phyloP scores from a whole-genome alignment of 2,113 vertebrate species.

The Nerophis ophidion region DNA sequence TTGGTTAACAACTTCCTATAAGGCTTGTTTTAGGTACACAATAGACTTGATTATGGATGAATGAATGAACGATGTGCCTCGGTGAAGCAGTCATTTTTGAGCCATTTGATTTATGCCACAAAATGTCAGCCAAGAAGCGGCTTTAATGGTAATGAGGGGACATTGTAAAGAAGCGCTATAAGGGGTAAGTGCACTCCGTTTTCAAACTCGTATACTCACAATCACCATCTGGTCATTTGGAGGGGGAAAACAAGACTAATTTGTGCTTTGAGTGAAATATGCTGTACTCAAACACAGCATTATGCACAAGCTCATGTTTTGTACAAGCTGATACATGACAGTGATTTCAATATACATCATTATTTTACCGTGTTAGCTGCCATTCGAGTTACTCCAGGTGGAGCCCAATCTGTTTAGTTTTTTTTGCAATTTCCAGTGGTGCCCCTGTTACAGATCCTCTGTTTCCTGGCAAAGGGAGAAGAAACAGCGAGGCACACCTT shows the following conservation, averaged over 20 bases:
- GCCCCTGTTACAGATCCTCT: no score
- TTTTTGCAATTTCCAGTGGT: neutral
- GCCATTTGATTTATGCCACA: neutral
- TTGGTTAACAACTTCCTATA: neutral
- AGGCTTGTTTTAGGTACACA: neutral
- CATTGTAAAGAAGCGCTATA: conserved; percentile 1
- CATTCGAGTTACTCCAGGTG: neutral
- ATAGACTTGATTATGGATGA: neutral
- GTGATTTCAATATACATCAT: neutral
- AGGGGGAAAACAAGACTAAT: neutral
- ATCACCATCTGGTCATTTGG: neutral
- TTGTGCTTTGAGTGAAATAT: neutral
- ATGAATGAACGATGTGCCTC: neutral
- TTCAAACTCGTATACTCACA: neutral
- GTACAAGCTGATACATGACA: neutral
- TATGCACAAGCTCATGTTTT: neutral
- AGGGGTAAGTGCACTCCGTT: neutral
- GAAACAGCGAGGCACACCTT: no score
- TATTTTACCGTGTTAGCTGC: neutral
- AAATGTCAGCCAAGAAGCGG: neutral
- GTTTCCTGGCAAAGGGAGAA: no score
- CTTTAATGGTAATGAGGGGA: conserved; percentile 1
- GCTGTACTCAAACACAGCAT: neutral
- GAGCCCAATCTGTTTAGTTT: neutral
- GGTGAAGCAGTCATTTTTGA: neutral